Evolutionary conservation across 2,888 invertebrate genomes (phyloP).

Genomic region (Cacoxenus indagator): DNA sequence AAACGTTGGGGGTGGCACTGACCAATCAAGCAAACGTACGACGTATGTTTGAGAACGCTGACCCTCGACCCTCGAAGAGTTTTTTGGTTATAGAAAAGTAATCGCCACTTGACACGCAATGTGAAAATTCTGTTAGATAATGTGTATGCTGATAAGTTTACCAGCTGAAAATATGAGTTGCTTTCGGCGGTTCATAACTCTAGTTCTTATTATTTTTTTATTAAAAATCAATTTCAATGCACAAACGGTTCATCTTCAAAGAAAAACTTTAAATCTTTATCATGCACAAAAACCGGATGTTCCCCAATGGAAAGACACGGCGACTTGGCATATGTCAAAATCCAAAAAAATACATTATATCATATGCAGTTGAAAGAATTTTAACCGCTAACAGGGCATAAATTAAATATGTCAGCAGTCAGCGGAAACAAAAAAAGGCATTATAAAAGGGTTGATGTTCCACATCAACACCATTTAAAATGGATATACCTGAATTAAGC

Average conservation of each 20-base stretch:
- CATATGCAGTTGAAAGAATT: neutral
- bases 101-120: constrained; percentile 58
- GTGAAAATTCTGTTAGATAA: constrained; percentile 62
- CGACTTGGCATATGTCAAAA: constrained; percentile 1
- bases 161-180: neutral
- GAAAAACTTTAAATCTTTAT: neutral
- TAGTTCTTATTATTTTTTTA: neutral
- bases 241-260: neutral
- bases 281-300: neutral
- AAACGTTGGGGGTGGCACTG: neutral
- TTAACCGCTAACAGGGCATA: constrained; percentile 40
- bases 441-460: neutral
- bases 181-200: neutral
- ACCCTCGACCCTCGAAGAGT: neutral
- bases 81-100: constrained; percentile 43
- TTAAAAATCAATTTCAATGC: neutral
- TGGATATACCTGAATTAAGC: too few species aligned
- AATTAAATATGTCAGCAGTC: constrained; percentile 57
- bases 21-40: neutral
- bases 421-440: constrained; percentile 47
- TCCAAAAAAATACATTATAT: neutral
- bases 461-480: too few species aligned
- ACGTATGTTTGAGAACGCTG: neutral
- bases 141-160: constrained; percentile 26
- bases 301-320: neutral